Percentiles rank a stretch among this genome's conserved stretches.
Evolutionary conservation across 2,888 invertebrate genomes (phyloP).

Genomic region (Mimachlamys varia): DNA sequence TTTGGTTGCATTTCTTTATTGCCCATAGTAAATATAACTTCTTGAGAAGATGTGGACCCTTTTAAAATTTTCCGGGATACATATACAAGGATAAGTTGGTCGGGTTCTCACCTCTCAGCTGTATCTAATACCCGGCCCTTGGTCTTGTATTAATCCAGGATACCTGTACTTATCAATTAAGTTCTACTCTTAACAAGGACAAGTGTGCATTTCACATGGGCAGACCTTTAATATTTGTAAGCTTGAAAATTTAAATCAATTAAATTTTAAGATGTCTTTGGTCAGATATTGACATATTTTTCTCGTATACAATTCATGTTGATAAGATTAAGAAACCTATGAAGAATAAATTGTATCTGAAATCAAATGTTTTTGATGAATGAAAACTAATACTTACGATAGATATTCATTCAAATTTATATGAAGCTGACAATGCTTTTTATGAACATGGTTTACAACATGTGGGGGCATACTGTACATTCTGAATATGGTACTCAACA

Average conservation of each 20-base stretch:
- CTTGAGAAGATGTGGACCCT: slow-evolving; percentile 6
- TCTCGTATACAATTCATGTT: too few relatives aligned
- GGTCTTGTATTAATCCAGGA: neutral
- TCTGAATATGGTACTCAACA: neutral
- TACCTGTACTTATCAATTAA: neutral
- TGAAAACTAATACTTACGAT: too few relatives aligned
- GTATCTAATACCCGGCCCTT: neutral
- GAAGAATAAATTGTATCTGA: too few relatives aligned
- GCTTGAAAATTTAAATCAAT: too few relatives aligned
- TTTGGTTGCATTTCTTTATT: neutral
- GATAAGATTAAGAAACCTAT: too few relatives aligned
- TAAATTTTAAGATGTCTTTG: too few relatives aligned
- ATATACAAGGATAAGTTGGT: neutral
- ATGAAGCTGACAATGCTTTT: neutral
- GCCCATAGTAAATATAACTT: neutral
- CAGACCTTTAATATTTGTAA: neutral
- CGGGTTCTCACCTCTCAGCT: neutral
- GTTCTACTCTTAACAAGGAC: neutral
- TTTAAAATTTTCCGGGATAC: neutral
- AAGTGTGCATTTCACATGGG: neutral
- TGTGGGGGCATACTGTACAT: neutral
- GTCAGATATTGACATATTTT: too few relatives aligned
- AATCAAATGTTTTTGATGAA: too few relatives aligned
- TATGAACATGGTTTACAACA: neutral
- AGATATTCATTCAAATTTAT: neutral